Evolutionary conservation across 2,888 invertebrate species (phyloP), one percentile per base, ranked within the genome.

Genomic region (Nomada ruficornis): DNA sequence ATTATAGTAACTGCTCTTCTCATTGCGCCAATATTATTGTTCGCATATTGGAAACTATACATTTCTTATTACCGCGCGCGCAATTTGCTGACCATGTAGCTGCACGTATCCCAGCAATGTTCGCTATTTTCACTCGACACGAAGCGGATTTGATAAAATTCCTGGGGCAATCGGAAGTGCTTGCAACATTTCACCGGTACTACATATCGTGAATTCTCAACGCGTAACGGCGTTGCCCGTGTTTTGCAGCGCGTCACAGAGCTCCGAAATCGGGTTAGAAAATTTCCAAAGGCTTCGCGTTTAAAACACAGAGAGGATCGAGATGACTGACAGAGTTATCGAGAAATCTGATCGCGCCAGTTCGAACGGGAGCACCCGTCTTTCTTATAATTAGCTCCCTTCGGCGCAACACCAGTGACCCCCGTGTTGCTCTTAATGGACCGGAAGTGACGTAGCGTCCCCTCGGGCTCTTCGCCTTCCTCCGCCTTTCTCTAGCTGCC

Each of bases 381-480:
- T 78, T 80, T 75, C 77, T 77, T 88, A 88, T 86, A 90, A 90
- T 90, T 90, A 89, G 83, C 78, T 84, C 84, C 84, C 84, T 59
- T 84, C 80, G 75, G 7, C 82, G 84, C 84, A 86, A 88, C 89
- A 89, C 89, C 86, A 86, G 88, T 87, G 88, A 87, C 88, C 88
- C 89, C 89, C 83, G 84, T 74, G 87, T 71, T 78, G 84, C 65
- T 89, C 87, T 90, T 89, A 91, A 91, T 90, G 87, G 90, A 83
- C 90, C 91, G 91, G 91, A 91, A 90, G 86, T 90, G 88, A 90
- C 89, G 88, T 89, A 79, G 80, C 75, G 69, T 82, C 88, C 82
- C 87, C 85, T 85, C 84, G 26, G 29, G 36, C 77, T 60, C 71
- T 60, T 26, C 60, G 5, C 23, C 29, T 59, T 71, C 64, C 26